Evolutionary conservation across 2,888 invertebrate species (phyloP).

Genomic region (Drosophila pegasa): DNA sequence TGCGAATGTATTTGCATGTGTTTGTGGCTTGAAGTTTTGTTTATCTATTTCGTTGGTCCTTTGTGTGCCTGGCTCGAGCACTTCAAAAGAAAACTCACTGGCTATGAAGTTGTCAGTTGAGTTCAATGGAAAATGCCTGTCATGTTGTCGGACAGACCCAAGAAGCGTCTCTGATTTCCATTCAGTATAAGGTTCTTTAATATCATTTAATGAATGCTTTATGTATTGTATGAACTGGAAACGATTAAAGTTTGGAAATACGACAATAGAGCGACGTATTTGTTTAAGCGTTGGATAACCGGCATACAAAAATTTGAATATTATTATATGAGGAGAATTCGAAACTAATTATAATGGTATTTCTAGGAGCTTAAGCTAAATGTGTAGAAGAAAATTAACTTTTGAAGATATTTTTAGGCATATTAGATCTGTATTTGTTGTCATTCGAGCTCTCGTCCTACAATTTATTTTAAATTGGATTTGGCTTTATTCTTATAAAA

Average conservation of each 20-base stretch:
- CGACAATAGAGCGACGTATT: not conserved
- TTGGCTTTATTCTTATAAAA: too few relatives aligned
- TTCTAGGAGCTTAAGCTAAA: not conserved
- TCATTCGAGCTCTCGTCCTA: too few relatives aligned
- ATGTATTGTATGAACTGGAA: not conserved
- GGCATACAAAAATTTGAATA: not conserved
- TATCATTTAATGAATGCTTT: slow-evolving; percentile 4
- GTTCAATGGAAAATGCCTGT: slow-evolving; percentile 34
- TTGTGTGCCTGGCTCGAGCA: slow-evolving; percentile 44
- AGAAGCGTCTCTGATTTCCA: not conserved
- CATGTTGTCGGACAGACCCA: slow-evolving; percentile 18
- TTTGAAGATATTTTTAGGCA: too few relatives aligned
- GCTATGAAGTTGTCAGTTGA: slow-evolving; percentile 49
- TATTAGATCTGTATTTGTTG: too few relatives aligned
- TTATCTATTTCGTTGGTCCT: slow-evolving; percentile 53
- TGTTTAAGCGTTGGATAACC: not conserved
- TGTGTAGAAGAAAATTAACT: too few relatives aligned
- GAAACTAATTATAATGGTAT: not conserved
- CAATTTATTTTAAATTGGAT: too few relatives aligned
- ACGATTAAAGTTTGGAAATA: not conserved
- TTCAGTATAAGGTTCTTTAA: slow-evolving; percentile 8
- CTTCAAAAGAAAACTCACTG: slow-evolving; percentile 58
- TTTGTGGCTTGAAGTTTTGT: slow-evolving; percentile 58
- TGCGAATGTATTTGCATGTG: slow-evolving; percentile 51
- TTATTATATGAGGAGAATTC: not conserved